Conservation (phyloP, 2,797 vertebrate genomes). For the Peromyscus melanophrys region DNA sequence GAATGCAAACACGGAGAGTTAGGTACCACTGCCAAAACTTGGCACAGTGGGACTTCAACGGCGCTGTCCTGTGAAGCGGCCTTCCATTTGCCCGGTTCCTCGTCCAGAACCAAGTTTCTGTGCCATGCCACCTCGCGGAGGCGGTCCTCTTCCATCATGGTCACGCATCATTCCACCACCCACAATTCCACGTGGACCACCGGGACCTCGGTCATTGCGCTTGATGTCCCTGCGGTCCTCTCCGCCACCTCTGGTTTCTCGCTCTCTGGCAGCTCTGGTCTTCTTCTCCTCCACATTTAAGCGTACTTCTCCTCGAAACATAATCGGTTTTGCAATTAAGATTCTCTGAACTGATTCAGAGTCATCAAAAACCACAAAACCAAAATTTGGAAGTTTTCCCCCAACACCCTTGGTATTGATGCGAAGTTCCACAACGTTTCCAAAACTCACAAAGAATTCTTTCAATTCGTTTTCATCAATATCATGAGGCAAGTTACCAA, state of each 20-base stretch:
- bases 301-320: slow-evolving; percentile 98
- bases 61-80: slow-evolving; percentile 95
- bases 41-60: slow-evolving; percentile 91
- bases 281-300: slow-evolving; percentile 99
- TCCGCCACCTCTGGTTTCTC: slow-evolving; percentile 94
- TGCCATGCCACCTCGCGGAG: slow-evolving; percentile 94
- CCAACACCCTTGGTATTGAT: slow-evolving; percentile 99
- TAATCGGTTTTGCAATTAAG: slow-evolving; percentile 98
- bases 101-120: slow-evolving; percentile 93
- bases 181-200: slow-evolving; percentile 93
- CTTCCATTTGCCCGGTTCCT: slow-evolving; percentile 94
- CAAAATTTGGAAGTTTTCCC: slow-evolving; percentile 98
- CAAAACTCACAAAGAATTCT: slow-evolving; percentile 99
- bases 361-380: slow-evolving; percentile 99
- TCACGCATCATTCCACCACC: slow-evolving; percentile 96
- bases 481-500: slow-evolving; percentile 98
- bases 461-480: slow-evolving; percentile 99
- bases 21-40: slow-evolving; percentile 92
- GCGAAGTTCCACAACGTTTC: slow-evolving; percentile 97
- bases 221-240: slow-evolving; percentile 93
- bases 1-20: slow-evolving; percentile 96
- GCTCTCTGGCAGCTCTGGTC: slow-evolving; percentile 95
- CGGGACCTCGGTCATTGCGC: slow-evolving; percentile 94
- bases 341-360: slow-evolving; percentile 98
- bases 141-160: slow-evolving; percentile 95